Evolutionary conservation across 2,113 vertebrate species (phyloP), one percentile per base, ranked within the genome.

Genomic region (Corydoras sp.): DNA sequence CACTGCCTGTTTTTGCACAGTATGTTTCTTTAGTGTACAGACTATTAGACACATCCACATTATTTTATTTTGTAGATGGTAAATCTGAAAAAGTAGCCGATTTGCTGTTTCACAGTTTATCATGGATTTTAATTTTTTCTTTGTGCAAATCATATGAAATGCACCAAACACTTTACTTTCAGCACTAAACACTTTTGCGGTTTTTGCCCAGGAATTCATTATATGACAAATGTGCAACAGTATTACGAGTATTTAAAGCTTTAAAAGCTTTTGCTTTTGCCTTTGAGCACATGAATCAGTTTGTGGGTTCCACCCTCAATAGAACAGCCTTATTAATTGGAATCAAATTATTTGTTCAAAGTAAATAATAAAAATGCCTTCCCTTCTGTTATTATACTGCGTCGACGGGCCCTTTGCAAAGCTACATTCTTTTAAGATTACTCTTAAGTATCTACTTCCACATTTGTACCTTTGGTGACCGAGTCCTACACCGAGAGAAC

Each of bases 251-350:
- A 89, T 88, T 89, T 90, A 88, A 90, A 89, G 85, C 89, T 90
- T 90, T 88, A 89, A 90, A 89, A 88, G 87, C 84, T 87, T 87
- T 84, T 88, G 86, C 87, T 90, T 90, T 87, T 88, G 85, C 76
- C 80, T 69, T 69, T 24, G 55, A 69, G 61, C 35, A 68, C 74
- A 76, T 55, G 66, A 69, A 70, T 72, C 80, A 81, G 84, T 83
- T 78, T 81, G 80, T 87, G 81, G 18, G 85, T 69, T 79, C 86
- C 85, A 88, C 84, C 82, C 80, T 80, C 78, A 71, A 81, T 78
- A 80, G 77, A 79, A 76, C 78, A 72, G 81, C 55, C 73, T 54
- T 85, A 86, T 86, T 81, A 85, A 86, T 84, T 83, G 81, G 80
- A 88, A 87, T 87, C 43, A 77, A 82, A 73, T 83, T 86, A 88